A percentile compares a stretch with the other conserved stretches of the same genome.
These are phyloP conservation scores for Augiades crinisus DNA, from an alignment of 2,888 invertebrate species.

Conservation along the genomic window DNA sequence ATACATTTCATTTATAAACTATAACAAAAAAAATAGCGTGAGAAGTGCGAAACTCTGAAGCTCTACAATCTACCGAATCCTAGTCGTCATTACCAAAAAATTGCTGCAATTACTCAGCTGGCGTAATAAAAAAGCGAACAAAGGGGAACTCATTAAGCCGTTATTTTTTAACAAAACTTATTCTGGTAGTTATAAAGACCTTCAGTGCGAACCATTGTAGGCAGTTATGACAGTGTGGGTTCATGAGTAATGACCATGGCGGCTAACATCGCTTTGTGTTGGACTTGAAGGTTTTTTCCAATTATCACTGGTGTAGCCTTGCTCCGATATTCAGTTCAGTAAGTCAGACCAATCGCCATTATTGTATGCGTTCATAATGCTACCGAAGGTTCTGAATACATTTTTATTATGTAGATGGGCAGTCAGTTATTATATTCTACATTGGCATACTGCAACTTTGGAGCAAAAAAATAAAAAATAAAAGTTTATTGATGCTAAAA, in stretches of 20 bases:
- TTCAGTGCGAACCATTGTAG: slow-evolving; percentile 19
- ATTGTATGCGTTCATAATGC: neutral
- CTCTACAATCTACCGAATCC: neutral
- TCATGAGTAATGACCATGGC: slow-evolving; percentile 48
- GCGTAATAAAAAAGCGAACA: slow-evolving; percentile 21
- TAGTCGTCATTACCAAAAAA: slow-evolving; percentile 5
- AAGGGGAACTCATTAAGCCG: slow-evolving; percentile 22
- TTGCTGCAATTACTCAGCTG: slow-evolving; percentile 21
- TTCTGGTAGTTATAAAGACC: slow-evolving; percentile 14
- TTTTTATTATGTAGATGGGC: too few species aligned
- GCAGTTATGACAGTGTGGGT: slow-evolving; percentile 40
- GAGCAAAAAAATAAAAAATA: too few species aligned
- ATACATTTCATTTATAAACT: too few species aligned
- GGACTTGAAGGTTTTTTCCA: slow-evolving; percentile 39
- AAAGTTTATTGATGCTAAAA: too few species aligned
- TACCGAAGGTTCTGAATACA: neutral
- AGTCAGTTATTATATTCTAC: too few species aligned
- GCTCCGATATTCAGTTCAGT: slow-evolving; percentile 17
- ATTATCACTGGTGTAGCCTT: slow-evolving; percentile 34
- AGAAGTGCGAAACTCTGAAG: too few species aligned
- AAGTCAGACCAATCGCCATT: neutral
- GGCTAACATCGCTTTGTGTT: slow-evolving; percentile 37
- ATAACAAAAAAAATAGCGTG: too few species aligned
- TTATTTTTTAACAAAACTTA: slow-evolving; percentile 20
- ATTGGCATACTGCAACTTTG: too few species aligned